phyloP scores from a whole-genome alignment of 2,888 invertebrate genomes.

The Congeria kusceri region DNA sequence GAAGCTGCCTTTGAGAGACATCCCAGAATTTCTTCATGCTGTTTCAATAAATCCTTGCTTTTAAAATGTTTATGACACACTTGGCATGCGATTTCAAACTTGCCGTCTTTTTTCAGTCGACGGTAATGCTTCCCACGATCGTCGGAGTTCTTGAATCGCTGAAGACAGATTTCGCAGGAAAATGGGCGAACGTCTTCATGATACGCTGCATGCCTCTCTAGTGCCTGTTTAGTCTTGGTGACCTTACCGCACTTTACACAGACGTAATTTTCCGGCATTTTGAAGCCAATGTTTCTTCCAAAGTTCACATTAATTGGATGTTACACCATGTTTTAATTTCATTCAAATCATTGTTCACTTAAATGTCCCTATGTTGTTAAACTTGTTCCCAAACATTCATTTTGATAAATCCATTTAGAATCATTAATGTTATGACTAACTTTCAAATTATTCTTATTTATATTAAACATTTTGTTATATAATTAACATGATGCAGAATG shows the following conservation, averaged over 20 bases:
- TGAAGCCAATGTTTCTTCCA: too few species aligned
- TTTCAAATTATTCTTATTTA: too few species aligned
- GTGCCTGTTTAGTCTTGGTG: slow-evolving; percentile 52
- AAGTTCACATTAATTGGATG: too few species aligned
- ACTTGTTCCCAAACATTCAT: too few species aligned
- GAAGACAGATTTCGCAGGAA: slow-evolving; percentile 45
- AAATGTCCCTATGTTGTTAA: too few species aligned
- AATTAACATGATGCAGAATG: too few species aligned
- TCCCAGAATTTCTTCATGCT: slow-evolving; percentile 51
- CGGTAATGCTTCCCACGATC: slow-evolving; percentile 59
- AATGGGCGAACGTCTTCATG: slow-evolving; percentile 50
- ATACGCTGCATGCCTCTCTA: slow-evolving; percentile 55
- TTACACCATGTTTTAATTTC: too few species aligned
- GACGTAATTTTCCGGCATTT: slow-evolving; percentile 26
- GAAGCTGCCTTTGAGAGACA: slow-evolving; percentile 2
- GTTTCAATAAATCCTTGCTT: slow-evolving; percentile 23
- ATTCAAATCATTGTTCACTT: too few species aligned
- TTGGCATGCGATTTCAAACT: slow-evolving; percentile 40
- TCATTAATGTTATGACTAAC: too few species aligned
- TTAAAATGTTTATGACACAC: slow-evolving; percentile 59
- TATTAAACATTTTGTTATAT: too few species aligned
- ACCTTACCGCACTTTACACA: slow-evolving; percentile 53
- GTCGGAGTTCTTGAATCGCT: slow-evolving; percentile 56
- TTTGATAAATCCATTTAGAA: too few species aligned
- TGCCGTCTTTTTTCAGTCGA: slow-evolving; percentile 44